Percentiles rank a stretch among this genome's conserved stretches.
These are phyloP conservation scores for Heliconius charithonia DNA, from an alignment of 2,888 invertebrate genomes.

Conservation along the genomic window DNA sequence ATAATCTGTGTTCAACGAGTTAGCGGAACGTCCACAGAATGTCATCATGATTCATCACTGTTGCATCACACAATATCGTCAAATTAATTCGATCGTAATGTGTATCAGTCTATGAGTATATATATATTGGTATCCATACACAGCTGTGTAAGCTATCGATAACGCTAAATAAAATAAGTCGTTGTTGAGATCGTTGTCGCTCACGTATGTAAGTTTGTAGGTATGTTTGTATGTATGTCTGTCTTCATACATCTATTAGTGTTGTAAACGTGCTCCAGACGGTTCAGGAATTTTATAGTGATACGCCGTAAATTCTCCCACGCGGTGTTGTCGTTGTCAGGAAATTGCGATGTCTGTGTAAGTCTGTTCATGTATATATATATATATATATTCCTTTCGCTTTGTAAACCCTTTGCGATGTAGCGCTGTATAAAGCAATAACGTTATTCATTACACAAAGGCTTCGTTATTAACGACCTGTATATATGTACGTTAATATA, in stretches of 20 bases:
- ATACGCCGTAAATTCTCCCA: constrained; percentile 59
- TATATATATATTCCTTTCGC: constrained; percentile 8
- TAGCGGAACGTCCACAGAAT: constrained; percentile 52
- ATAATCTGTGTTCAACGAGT: constrained; percentile 45
- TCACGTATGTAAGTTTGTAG: constrained; percentile 18
- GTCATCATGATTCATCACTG: constrained; percentile 59
- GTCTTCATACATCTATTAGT: constrained; percentile 27
- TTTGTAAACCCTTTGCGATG: constrained; percentile 23
- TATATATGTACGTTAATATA: not conserved
- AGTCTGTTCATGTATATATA: constrained; percentile 7
- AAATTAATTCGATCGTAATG: constrained; percentile 66
- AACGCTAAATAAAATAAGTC: constrained; percentile 70
- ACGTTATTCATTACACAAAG: constrained; percentile 28
- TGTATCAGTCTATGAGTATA: constrained; percentile 50
- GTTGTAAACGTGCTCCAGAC: constrained; percentile 42
- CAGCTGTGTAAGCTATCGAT: constrained; percentile 75
- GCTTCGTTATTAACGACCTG: constrained; percentile 16
- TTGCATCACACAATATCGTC: constrained; percentile 56
- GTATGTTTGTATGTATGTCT: not conserved
- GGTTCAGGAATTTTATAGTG: constrained; percentile 53
- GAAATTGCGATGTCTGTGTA: constrained; percentile 50
- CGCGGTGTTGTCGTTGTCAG: constrained; percentile 45
- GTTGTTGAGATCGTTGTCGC: constrained; percentile 60
- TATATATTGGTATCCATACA: constrained; percentile 48
- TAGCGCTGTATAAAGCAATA: not conserved